These are phyloP conservation scores for Eupithecia exiguata DNA, from an alignment of 2,888 invertebrate species.

Conservation along the genomic window DNA sequence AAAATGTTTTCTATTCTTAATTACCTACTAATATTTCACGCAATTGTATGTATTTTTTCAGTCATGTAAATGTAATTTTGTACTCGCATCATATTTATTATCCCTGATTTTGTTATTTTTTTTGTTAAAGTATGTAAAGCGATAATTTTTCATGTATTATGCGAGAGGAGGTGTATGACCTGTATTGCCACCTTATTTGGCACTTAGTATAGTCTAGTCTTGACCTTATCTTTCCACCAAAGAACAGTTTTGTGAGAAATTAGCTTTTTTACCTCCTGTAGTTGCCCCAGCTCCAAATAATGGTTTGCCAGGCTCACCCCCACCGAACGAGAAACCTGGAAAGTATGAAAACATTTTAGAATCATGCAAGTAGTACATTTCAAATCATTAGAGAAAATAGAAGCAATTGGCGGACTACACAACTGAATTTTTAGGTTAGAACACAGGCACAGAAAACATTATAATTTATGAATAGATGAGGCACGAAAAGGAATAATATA, in stretches of 20 bases:
- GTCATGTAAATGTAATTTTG: too few species aligned
- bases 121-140: too few species aligned
- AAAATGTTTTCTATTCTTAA: too few species aligned
- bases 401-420: neutral
- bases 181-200: too few species aligned
- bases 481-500: neutral
- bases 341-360: conserved; percentile 17
- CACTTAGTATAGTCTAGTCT: neutral
- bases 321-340: conserved; percentile 69
- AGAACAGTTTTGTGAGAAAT: conserved; percentile 1
- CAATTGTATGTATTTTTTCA: too few species aligned
- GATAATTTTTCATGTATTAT: too few species aligned
- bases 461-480: neutral
- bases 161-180: too few species aligned
- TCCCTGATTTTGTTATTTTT: too few species aligned
- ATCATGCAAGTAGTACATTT: neutral
- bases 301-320: conserved; percentile 74
- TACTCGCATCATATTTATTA: too few species aligned
- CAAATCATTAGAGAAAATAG: neutral
- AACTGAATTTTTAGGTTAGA: conserved; percentile 5
- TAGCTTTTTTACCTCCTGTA: conserved; percentile 22
- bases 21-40: too few species aligned
- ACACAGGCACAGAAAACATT: neutral
- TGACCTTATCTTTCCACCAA: neutral
- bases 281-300: conserved; percentile 52